These are phyloP conservation scores for Onthophagus taurus DNA, from an alignment of 1,140 invertebrate species.

Conservation along the genomic window DNA sequence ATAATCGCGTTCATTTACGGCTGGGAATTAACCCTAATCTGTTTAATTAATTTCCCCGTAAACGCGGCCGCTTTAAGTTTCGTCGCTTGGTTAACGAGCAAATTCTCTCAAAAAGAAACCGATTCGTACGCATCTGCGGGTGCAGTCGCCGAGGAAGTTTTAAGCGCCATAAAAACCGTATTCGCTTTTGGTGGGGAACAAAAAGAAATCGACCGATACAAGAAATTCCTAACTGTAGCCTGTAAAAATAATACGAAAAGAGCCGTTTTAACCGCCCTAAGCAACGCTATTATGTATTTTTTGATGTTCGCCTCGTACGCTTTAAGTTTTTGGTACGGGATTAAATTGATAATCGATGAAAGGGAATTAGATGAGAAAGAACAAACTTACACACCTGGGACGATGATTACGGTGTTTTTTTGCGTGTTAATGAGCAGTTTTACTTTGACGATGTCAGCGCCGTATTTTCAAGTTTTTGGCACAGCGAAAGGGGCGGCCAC, in stretches of 20 bases:
- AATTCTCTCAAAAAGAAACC: conserved; percentile 49
- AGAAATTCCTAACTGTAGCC: conserved; percentile 49
- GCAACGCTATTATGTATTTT: conserved; percentile 63
- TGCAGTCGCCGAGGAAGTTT: conserved; percentile 70
- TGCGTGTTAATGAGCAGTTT: conserved; percentile 1
- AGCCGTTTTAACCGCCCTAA: conserved; percentile 59
- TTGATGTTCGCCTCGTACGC: conserved; percentile 68
- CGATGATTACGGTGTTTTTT: conserved; percentile 46
- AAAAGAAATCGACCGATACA: conserved; percentile 60
- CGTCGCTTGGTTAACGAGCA: conserved; percentile 41
- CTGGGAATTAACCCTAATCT: conserved; percentile 75
- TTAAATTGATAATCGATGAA: conserved; percentile 53
- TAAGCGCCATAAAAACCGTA: conserved; percentile 69
- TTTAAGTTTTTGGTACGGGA: conserved; percentile 78
- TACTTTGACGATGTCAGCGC: conserved; percentile 48
- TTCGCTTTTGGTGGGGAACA: conserved; percentile 71
- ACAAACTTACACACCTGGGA: conserved; percentile 49
- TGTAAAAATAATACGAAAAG: conserved; percentile 58
- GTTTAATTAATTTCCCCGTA: conserved; percentile 65
- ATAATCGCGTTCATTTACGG: conserved; percentile 66
- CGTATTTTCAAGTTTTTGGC: conserved; percentile 67
- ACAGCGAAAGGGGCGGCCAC: conserved; percentile 67
- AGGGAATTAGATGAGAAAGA: conserved; percentile 41
- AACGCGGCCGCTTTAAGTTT: conserved; percentile 52
- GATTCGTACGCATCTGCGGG: conserved; percentile 67